phyloP scores from a whole-genome alignment of 1,140 invertebrate genomes.

The Linepithema humile region DNA sequence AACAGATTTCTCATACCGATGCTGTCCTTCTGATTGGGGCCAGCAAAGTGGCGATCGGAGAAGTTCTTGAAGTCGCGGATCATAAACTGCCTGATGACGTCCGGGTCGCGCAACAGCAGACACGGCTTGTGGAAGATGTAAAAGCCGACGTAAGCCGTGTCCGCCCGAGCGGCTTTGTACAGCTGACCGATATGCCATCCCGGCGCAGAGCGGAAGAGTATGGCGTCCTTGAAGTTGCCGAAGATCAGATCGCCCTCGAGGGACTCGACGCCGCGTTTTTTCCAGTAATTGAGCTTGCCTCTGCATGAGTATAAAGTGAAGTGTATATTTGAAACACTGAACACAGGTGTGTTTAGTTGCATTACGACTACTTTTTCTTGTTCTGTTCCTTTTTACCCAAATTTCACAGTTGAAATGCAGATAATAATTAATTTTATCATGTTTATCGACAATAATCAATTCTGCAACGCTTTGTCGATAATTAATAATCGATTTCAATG shows the following conservation, averaged over 20 bases:
- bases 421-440: too few species aligned
- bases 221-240: constrained; percentile 71
- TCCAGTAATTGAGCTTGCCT: constrained; percentile 62
- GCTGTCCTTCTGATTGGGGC: constrained; percentile 57
- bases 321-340: too few species aligned
- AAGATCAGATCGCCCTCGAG: constrained; percentile 64
- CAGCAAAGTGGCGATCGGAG: constrained; percentile 77
- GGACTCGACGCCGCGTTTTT: constrained; percentile 67
- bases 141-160: constrained; percentile 63
- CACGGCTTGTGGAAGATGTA: constrained; percentile 71
- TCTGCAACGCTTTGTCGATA: too few species aligned
- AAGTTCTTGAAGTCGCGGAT: constrained; percentile 84
- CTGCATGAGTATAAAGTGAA: not conserved
- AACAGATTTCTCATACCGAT: constrained; percentile 73
- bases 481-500: too few species aligned
- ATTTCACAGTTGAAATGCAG: too few species aligned
- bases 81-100: constrained; percentile 73
- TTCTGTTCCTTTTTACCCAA: too few species aligned
- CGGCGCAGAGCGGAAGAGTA: constrained; percentile 66
- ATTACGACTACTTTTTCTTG: too few species aligned
- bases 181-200: constrained; percentile 79
- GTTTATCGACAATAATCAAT: too few species aligned
- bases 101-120: constrained; percentile 63
- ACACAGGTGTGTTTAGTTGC: too few species aligned
- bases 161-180: constrained; percentile 46